Evolutionary conservation across 2,797 vertebrate genomes (phyloP).

Genomic region (Cottoperca gobio): DNA sequence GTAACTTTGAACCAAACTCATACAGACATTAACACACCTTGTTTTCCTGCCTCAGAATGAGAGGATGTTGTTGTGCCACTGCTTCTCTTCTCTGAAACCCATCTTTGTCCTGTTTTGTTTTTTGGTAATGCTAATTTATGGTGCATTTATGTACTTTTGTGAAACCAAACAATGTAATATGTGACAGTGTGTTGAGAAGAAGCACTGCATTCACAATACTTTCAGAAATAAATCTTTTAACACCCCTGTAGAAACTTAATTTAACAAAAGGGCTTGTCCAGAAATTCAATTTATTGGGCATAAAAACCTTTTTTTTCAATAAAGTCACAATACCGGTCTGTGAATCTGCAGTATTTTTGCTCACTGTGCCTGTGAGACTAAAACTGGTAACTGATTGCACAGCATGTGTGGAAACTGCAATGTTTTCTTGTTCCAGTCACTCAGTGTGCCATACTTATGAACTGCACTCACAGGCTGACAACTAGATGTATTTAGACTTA

Average conservation of each 20-base stretch:
- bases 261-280: not conserved
- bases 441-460: not conserved
- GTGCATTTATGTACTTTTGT: conserved; percentile 3
- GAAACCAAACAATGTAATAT: not conserved
- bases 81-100: not conserved
- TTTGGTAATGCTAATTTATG: not conserved
- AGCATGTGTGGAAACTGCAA: not conserved
- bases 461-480: not conserved
- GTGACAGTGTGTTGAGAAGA: conserved; percentile 1
- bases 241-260: not conserved
- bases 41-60: not conserved
- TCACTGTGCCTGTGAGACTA: not conserved
- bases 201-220: not conserved
- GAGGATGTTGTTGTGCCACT: not conserved
- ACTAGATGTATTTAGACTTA: not conserved
- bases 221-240: conserved; percentile 13
- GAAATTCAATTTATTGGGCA: not conserved
- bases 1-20: not conserved
- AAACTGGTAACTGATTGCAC: conserved; percentile 8
- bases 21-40: not conserved
- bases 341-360: not conserved
- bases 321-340: not conserved
- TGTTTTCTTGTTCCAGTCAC: not conserved
- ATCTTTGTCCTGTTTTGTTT: not conserved
- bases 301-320: not conserved